Percentiles rank a stretch among this genome's conserved stretches.
These are phyloP conservation scores for Condylura cristata DNA, from an alignment of 2,113 vertebrate genomes.

Conservation along the genomic window DNA sequence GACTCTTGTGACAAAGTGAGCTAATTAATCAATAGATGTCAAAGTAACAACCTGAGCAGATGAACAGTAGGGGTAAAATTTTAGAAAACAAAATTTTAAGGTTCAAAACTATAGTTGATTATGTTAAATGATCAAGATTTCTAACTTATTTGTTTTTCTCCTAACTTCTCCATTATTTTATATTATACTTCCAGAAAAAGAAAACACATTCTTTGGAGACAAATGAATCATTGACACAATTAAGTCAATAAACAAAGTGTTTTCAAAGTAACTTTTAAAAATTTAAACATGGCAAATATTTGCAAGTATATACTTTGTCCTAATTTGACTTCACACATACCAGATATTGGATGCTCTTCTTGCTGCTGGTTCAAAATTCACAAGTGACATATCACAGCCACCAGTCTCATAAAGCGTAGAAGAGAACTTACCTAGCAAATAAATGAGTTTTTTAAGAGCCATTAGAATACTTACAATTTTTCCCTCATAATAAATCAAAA, in stretches of 20 bases:
- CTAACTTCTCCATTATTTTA: conserved; percentile 33
- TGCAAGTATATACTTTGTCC: conserved; percentile 69
- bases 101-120: conserved; percentile 17
- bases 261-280: conserved; percentile 53
- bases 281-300: conserved; percentile 49
- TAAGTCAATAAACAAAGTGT: background rate
- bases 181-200: background rate
- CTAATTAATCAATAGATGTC: background rate
- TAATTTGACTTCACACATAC: conserved; percentile 88
- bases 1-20: background rate
- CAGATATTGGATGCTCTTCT: conserved; percentile 98
- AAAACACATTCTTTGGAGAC: conserved; percentile 4
- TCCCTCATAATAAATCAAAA: conserved; percentile 38
- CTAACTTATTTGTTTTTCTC: conserved; percentile 35
- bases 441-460: conserved; percentile 74
- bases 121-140: background rate
- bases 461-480: conserved; percentile 69
- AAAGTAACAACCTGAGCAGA: background rate
- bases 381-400: conserved; percentile 97
- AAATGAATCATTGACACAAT: conserved; percentile 9
- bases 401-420: conserved; percentile 96
- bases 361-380: conserved; percentile 98
- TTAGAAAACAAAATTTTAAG: background rate
- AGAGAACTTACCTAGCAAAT: conserved; percentile 94
- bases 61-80: conserved; percentile 7